A percentile compares a stretch with the other conserved stretches of the same genome.
phyloP scores from a whole-genome alignment of 1,140 invertebrate species.

The Phthorimaea operculella region DNA sequence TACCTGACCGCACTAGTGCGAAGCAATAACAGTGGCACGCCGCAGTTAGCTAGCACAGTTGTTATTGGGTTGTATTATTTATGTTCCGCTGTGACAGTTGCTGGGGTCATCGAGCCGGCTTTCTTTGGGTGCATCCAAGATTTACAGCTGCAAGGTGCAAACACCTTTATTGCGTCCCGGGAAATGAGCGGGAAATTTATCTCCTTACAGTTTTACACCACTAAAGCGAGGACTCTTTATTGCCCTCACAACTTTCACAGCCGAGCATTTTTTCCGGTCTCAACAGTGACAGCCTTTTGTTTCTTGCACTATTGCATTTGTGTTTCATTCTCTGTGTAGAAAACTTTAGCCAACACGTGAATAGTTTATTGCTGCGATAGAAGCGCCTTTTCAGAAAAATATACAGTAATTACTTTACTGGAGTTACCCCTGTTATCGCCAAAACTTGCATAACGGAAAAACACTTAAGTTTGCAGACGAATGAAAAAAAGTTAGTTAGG shows the following conservation, averaged over 20 bases:
- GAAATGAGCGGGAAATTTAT: not conserved
- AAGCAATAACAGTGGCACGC: constrained; percentile 52
- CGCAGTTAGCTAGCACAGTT: constrained; percentile 33
- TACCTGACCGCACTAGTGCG: constrained; percentile 12
- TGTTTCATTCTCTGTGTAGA: not conserved
- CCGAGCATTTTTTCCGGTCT: not conserved
- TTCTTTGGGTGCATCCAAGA: constrained; percentile 1
- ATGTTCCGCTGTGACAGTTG: constrained; percentile 41
- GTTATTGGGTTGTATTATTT: constrained; percentile 61
- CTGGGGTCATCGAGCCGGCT: not conserved
- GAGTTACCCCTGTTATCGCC: constrained; percentile 5
- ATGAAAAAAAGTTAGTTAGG: constrained; percentile 42
- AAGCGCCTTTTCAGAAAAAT: not conserved
- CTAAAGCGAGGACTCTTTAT: not conserved
- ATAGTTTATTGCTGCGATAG: not conserved
- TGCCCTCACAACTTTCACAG: not conserved
- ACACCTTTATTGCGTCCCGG: not conserved
- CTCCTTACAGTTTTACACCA: not conserved
- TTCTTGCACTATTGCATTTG: not conserved
- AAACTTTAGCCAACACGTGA: not conserved
- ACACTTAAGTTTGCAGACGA: constrained; percentile 37
- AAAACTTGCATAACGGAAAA: constrained; percentile 30
- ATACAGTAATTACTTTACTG: not conserved
- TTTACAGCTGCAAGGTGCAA: not conserved
- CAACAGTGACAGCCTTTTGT: not conserved